Conservation (phyloP, 2,797 vertebrate species). For the Todus mexicanus region DNA sequence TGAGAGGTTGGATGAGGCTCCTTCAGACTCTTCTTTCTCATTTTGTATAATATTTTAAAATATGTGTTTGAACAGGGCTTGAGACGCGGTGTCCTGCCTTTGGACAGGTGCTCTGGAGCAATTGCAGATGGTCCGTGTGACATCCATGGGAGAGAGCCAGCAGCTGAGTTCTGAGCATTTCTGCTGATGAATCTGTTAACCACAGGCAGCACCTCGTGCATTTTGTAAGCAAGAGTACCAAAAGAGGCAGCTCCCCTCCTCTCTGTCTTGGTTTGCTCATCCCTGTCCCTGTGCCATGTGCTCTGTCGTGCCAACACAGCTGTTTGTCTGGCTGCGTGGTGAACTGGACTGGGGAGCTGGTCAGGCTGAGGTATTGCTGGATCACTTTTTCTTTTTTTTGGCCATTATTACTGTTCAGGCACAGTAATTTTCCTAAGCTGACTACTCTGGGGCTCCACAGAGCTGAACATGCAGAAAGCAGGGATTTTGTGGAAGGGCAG, state of each 20-base stretch:
- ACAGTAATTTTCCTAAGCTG: neutral
- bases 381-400: neutral
- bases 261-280: neutral
- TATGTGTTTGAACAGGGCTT: neutral
- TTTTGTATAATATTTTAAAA: neutral
- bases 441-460: neutral
- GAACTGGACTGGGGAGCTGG: neutral
- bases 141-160: neutral
- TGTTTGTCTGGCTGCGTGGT: neutral
- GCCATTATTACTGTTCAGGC: neutral
- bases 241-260: neutral
- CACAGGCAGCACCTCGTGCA: neutral
- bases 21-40: neutral
- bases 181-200: neutral
- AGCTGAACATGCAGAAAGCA: neutral
- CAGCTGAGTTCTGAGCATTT: neutral
- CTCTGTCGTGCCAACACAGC: neutral
- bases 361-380: neutral
- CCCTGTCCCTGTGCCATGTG: neutral
- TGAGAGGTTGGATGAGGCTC: neutral
- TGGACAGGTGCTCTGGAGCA: neutral
- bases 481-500: neutral
- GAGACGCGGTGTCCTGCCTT: neutral
- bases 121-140: neutral
- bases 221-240: neutral